Base-by-base conservation (phyloP, 2,888 invertebrate species). In the Syritta pipiens region DNA sequence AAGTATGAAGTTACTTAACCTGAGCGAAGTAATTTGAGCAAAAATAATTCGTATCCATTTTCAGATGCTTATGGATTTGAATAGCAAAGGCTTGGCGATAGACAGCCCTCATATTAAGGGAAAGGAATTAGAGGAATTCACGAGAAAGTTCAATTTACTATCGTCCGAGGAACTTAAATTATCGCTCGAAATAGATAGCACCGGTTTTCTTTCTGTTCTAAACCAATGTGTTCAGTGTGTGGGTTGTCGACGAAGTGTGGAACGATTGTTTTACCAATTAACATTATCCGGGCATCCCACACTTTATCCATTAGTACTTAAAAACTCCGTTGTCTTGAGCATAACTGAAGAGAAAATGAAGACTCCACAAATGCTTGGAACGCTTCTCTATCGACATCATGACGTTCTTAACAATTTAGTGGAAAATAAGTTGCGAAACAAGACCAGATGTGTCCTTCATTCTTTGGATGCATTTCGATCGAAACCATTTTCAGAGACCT, bases 221-320 rank as follows among this genome's bases (percentile, higher is more conserved):
- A 94, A 96, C 90, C 96, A 97, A 90, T 94, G 94, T 88, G 96
- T 97, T 86, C 96, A 97, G 82, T 97, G 97, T 90, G 96, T 97
- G 85, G 97, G 97, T 81, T 97, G 97, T 90, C 91, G 97, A 82
- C 92, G 96, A 86, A 97, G 97, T 88, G 97, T 97, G 84, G 97
- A 97, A 89, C 92, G 95, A 84, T 90, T 97, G 83, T 97, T 96
- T 89, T 93, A 93, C 87, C 96, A 96, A 89, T 90, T 97, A 84
- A 94, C 94, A 86, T 93, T 94, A 87, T 94, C 95, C 81, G 94
- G 95, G 57, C 94, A 96, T 89, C 94, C 95, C 81, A 96, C 97
- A 79, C 90, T 97, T 83, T 96, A 97, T 89, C 97, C 97, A 55
- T 89, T 97, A 83, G 91, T 95, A 82, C 91, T 97, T 74, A 94